phyloP scores from a whole-genome alignment of 1,140 invertebrate species.

The Aphis gossypii region DNA sequence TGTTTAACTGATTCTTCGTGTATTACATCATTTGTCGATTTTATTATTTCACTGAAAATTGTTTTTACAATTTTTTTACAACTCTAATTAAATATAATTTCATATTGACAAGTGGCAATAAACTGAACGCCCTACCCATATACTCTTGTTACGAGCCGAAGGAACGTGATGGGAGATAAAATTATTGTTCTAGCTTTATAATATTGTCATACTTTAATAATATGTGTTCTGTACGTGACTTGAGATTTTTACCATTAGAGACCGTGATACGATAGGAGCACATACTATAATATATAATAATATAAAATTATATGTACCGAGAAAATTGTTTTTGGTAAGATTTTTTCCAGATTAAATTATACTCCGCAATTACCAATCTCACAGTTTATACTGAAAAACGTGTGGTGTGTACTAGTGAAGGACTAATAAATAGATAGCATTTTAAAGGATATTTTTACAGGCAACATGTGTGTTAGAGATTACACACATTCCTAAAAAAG shows the following conservation, averaged over 20 bases:
- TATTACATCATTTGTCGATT: too few species aligned
- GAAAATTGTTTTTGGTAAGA: neutral
- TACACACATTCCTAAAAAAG: neutral
- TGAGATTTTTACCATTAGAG: neutral
- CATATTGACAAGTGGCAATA: neutral
- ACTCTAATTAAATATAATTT: neutral
- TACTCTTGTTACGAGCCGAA: neutral
- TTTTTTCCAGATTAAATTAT: neutral
- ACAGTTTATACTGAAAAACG: neutral
- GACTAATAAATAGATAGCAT: neutral
- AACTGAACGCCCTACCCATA: neutral
- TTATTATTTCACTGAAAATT: too few species aligned
- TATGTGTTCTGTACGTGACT: neutral
- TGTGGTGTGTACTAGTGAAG: neutral
- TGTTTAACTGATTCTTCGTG: too few species aligned
- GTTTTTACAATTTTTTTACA: too few species aligned
- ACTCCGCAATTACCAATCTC: neutral
- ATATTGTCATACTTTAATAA: neutral
- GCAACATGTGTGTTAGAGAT: neutral
- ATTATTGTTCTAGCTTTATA: neutral
- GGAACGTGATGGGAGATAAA: neutral
- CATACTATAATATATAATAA: neutral
- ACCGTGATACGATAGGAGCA: neutral
- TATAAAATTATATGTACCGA: neutral
- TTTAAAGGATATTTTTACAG: neutral